Base-by-base conservation (phyloP, 2,797 vertebrate species). In the Callimico goeldii region DNA sequence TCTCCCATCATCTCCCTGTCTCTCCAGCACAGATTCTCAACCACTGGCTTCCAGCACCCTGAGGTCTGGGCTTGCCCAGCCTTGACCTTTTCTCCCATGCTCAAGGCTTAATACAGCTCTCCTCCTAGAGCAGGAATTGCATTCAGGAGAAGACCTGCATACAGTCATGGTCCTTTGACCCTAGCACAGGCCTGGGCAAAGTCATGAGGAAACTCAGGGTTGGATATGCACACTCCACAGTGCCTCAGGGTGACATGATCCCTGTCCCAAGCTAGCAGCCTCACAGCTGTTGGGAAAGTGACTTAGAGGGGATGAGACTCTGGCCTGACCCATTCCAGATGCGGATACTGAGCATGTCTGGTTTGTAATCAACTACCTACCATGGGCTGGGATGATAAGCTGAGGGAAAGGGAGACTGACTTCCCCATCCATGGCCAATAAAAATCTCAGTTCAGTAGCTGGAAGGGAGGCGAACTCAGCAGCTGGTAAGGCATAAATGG, bases 391-490 rank as follows among this genome's bases (percentile, higher is more conserved):
- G 24, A 7, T 55, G 28, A 36, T 20, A 70, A 81, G 24, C 7
- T 50, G 10, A 80, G 39, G 10, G 7, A 55, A 7, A 4, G 28
- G 5, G 19, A 55, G 22, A 11, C 52, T 46, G 28, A 70, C 24
- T 39, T 61, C 43, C 9, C 8, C 5, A 70, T 6, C 10, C 7
- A 36, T 58, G 28, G 33, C 4, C 55, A 92, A 11, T 17, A n/a
- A 58, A 67, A 2, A 88, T 4, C 15, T 86, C 30, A 43, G 14
- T 43, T 90, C 28, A 85, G 30, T 13, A 8, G 0, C 26, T 81
- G 24, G 50, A 39, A 28, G 19, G 7, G 36, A 24, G 2, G 6
- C 5, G 1, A 2, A 39, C 20, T 43, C 30, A 33, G 8, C 0
- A 43, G 20, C 9, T 64, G 17, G 4, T 61, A 33, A 64, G 4